A percentile compares a stretch with the other conserved stretches of the same genome.
Evolutionary conservation across 2,797 vertebrate genomes (phyloP).

Genomic region (Pipistrellus kuhlii): DNA sequence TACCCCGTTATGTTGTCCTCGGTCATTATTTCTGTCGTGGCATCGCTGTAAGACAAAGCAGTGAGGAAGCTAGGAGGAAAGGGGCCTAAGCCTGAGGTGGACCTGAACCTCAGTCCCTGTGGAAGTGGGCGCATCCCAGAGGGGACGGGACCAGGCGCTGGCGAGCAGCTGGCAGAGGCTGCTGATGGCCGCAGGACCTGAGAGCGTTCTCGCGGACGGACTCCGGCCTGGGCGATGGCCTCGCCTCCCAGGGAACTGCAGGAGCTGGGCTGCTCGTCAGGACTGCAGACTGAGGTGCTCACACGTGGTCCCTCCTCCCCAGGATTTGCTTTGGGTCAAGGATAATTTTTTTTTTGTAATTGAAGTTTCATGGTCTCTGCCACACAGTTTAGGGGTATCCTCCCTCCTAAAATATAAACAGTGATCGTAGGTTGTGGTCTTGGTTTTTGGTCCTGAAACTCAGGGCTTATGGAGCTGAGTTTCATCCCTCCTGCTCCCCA

Average conservation of each 20-base stretch:
- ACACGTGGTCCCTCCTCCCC: accelerated
- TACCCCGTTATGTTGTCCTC: background rate
- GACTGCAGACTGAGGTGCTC: background rate
- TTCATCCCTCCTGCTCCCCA: accelerated
- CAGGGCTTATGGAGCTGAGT: accelerated
- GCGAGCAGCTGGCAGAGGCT: background rate
- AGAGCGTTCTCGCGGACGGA: background rate
- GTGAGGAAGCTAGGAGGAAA: constrained; percentile 28
- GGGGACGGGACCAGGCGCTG: accelerated
- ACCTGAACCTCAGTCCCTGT: background rate
- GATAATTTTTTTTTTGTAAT: background rate
- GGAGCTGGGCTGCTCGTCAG: background rate
- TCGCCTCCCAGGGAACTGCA: accelerated
- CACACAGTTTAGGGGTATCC: background rate
- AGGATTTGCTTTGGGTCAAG: background rate
- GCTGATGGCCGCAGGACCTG: background rate
- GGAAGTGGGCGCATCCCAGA: background rate
- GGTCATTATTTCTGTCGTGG: background rate
- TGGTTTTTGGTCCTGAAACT: background rate
- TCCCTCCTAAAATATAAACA: background rate
- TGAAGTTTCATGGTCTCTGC: background rate
- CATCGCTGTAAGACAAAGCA: background rate
- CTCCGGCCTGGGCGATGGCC: background rate
- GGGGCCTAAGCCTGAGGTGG: background rate
- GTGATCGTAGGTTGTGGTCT: background rate